Evolutionary conservation across 1,140 invertebrate species (phyloP).

Genomic region (Neuroterus valhalla): DNA sequence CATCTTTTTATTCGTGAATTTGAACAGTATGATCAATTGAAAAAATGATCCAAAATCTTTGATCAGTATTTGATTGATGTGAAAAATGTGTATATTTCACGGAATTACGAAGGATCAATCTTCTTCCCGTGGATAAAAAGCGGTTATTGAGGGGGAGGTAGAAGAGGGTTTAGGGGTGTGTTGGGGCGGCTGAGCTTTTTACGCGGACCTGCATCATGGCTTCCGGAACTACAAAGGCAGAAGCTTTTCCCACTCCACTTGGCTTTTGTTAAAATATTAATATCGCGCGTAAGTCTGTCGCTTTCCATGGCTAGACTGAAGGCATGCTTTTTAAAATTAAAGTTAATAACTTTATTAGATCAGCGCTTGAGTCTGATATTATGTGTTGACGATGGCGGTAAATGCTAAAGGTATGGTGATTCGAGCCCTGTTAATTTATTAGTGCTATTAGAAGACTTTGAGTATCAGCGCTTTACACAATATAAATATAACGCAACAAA

Average conservation of each 20-base stretch:
- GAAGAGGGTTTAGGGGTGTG: neutral
- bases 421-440: conserved; percentile 10
- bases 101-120: neutral
- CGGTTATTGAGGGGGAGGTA: neutral
- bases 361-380: conserved; percentile 42
- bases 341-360: conserved; percentile 59
- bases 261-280: conserved; percentile 64
- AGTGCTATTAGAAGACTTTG: neutral
- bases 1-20: no score
- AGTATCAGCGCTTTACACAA: no score
- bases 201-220: conserved; percentile 12
- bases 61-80: neutral
- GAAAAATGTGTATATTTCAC: neutral
- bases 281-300: conserved; percentile 50
- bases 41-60: no score
- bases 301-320: conserved; percentile 17
- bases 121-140: neutral
- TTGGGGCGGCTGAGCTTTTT: conserved; percentile 39
- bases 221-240: conserved; percentile 45
- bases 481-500: no score
- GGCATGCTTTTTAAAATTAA: conserved; percentile 60
- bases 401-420: neutral
- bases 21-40: no score
- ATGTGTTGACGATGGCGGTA: conserved; percentile 34
- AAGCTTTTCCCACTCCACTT: conserved; percentile 8